Evolutionary conservation across 2,888 invertebrate genomes (phyloP).

Genomic region (Glomeris marginata): DNA sequence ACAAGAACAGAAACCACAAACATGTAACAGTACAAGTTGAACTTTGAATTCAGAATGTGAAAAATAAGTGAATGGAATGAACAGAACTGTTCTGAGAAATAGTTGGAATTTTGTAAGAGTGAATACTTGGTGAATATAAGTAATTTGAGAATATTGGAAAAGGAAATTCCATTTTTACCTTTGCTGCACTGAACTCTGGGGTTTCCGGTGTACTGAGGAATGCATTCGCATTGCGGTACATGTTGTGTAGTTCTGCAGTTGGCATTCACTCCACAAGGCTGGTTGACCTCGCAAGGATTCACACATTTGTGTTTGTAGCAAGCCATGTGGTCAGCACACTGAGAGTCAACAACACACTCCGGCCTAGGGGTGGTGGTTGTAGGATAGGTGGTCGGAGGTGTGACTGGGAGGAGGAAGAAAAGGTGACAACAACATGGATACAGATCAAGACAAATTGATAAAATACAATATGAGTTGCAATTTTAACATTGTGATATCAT

Average conservation of each 20-base stretch:
- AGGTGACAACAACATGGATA: not conserved
- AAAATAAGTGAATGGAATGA: not conserved
- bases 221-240: conserved; percentile 67
- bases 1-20: no score
- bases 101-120: not conserved
- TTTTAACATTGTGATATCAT: not conserved
- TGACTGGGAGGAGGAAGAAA: not conserved
- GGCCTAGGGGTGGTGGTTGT: conserved; percentile 7
- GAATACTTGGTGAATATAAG: not conserved
- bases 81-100: not conserved
- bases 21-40: no score
- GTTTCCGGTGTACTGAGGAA: conserved; percentile 19
- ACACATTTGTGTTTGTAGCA: conserved; percentile 69
- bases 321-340: conserved; percentile 71
- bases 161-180: conserved; percentile 11
- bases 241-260: conserved; percentile 78
- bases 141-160: no score
- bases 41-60: no score
- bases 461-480: not conserved
- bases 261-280: conserved; percentile 63
- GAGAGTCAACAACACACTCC: conserved; percentile 66
- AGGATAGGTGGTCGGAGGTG: conserved; percentile 5
- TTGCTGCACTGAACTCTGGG: conserved; percentile 17
- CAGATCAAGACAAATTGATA: not conserved
- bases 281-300: conserved; percentile 52